Percentiles rank a stretch among this genome's conserved stretches.
Evolutionary conservation across 2,113 vertebrate genomes (phyloP).

Genomic region (Chamaetylas fuelleborni): DNA sequence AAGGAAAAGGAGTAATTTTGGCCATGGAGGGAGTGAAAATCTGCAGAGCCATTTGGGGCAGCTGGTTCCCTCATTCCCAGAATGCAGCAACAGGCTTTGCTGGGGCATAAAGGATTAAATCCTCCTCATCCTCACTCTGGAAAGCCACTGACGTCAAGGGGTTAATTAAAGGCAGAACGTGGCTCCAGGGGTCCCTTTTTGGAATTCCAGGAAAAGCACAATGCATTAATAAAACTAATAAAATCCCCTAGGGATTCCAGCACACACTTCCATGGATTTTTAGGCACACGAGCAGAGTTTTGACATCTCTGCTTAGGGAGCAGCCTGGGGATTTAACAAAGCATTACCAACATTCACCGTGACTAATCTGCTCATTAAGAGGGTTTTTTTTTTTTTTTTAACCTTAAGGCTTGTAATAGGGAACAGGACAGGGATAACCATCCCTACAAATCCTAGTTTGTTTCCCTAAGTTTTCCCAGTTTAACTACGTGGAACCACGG

Average conservation of each 20-base stretch:
- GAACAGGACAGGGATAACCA: not conserved
- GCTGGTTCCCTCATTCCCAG: not conserved
- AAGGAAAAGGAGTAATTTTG: not conserved
- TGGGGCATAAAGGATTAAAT: not conserved
- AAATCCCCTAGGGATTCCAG: not conserved
- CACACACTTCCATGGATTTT: not conserved
- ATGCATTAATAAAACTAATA: not conserved
- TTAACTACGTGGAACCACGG: not conserved
- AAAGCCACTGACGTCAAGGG: not conserved
- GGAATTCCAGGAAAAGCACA: not conserved
- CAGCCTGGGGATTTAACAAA: not conserved
- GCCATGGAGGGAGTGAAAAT: not conserved
- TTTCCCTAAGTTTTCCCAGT: not conserved
- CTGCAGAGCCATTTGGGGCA: not conserved
- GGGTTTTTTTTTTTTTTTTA: not conserved
- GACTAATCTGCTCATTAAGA: constrained; percentile 4
- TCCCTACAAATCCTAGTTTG: not conserved
- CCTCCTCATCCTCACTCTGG: not conserved
- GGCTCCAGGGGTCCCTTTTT: not conserved
- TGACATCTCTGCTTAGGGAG: not conserved
- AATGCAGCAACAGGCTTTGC: not conserved
- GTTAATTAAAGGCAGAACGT: not conserved
- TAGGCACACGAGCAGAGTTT: not conserved
- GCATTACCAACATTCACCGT: not conserved
- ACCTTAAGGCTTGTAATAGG: not conserved